Evolutionary conservation across 2,797 vertebrate genomes (phyloP).

Genomic region (Neopelma chrysocephalum): DNA sequence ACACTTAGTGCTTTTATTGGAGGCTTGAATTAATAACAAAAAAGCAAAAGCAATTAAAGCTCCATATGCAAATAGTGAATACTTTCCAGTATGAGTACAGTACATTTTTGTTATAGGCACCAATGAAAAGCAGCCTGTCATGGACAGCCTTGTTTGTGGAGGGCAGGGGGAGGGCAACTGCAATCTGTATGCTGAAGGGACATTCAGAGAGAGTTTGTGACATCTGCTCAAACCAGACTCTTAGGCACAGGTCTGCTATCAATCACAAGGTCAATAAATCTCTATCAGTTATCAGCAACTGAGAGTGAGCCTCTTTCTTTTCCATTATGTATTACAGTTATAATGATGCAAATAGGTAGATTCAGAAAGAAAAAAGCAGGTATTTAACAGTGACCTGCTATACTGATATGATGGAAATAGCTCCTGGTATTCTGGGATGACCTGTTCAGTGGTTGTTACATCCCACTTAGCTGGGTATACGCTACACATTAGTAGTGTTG

Average conservation of each 20-base stretch:
- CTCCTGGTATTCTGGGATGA: not conserved
- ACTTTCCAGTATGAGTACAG: not conserved
- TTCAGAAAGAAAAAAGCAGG: not conserved
- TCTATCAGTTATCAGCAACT: not conserved
- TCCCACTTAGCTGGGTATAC: not conserved
- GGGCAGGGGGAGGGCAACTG: not conserved
- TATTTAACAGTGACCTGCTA: not conserved
- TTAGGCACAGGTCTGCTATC: not conserved
- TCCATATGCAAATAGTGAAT: not conserved
- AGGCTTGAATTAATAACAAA: not conserved
- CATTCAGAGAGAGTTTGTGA: not conserved
- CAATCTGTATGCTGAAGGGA: not conserved
- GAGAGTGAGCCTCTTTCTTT: not conserved
- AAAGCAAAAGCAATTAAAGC: not conserved
- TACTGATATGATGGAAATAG: not conserved
- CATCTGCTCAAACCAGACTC: not conserved
- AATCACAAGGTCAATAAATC: not conserved
- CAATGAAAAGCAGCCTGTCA: not conserved
- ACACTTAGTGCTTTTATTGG: not conserved
- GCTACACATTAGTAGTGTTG: not conserved
- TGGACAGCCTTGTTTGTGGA: accelerated
- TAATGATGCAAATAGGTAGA: not conserved
- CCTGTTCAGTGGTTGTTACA: not conserved
- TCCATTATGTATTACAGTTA: not conserved
- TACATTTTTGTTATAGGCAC: not conserved